Evolutionary conservation across 2,797 vertebrate genomes (phyloP).

Genomic region (Phataginus tetradactyla): DNA sequence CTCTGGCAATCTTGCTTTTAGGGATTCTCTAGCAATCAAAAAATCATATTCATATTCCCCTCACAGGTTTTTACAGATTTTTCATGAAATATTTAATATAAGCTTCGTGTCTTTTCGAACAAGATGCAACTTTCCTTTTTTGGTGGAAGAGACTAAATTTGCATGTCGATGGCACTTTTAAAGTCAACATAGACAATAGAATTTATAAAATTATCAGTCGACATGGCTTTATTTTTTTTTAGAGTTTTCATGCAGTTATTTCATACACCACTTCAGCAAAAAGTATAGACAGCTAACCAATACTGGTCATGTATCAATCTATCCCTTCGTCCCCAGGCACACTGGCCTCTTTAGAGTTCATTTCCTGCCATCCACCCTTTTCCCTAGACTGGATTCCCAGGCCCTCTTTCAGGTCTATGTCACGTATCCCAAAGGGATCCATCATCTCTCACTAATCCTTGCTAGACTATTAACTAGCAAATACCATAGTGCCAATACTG

Average conservation of each 20-base stretch:
- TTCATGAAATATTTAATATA: not conserved
- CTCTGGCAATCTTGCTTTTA: constrained; percentile 7
- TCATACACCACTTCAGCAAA: not conserved
- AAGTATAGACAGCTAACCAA: not conserved
- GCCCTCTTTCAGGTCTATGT: not conserved
- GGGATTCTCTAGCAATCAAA: not conserved
- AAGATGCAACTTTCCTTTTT: constrained; percentile 1
- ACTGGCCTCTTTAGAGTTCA: not conserved
- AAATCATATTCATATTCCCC: not conserved
- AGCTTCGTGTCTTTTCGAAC: not conserved
- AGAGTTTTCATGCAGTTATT: not conserved
- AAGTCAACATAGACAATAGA: not conserved
- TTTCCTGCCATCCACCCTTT: not conserved
- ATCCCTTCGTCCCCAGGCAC: not conserved
- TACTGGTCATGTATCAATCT: not conserved
- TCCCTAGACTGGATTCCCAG: not conserved
- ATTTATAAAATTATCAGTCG: not conserved
- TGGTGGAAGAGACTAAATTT: not conserved
- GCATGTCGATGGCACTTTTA: not conserved
- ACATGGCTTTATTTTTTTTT: not conserved
- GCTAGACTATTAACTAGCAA: not conserved
- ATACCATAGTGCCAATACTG: not conserved
- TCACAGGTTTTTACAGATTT: constrained; percentile 1
- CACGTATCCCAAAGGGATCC: not conserved
- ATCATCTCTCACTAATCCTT: not conserved